Evolutionary conservation across 2,888 invertebrate species (phyloP), one percentile per base, ranked within the genome.

Genomic region (Hypomecis atomaria): DNA sequence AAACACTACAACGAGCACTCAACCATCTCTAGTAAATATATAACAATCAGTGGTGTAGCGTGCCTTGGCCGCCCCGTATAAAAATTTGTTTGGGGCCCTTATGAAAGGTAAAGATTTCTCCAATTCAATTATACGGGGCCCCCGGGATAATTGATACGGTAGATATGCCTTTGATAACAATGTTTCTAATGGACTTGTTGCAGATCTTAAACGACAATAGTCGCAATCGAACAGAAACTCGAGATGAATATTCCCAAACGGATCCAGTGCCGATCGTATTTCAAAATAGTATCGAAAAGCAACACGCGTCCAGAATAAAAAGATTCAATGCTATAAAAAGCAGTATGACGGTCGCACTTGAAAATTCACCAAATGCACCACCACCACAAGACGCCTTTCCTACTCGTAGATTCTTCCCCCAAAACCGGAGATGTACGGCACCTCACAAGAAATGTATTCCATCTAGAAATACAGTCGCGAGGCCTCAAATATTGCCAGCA

Each of bases 171-270:
- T 3, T 23, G 23, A 23, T 23, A 23, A 23, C 23, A 23, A n/a
- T n/a, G 43, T 43, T 43, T 6, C 0, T 37, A 33, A 40, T 6
- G 13, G 10, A 6, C 5, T 10, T 56, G 5, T 56, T 47, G 8
- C 44, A 55, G 54, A 11, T 49, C 36, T 37, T 34, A 40, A 34
- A 5, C 2, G 9, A 13, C 3, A n/a, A 8, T 11, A 13, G 11
- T 5, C 7, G 11, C 7, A 40, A 1, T n/a, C 47, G 36, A 48
- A 38, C 44, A 0, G 59, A 42, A 6, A 60, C 63, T 23, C 60
- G 42, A 36, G 62, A 67, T 44, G 57, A 59, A 66, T 57, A 57
- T 33, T 58, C 50, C 3, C 70, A 70, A 6, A 67, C 67, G 4
- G 63, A 70, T 9, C 43, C 59, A 55, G 42, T 55, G 7, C 10